Conservation (phyloP, 1,140 invertebrate species). For the Scaptodrosophila lebanonensis region DNA sequence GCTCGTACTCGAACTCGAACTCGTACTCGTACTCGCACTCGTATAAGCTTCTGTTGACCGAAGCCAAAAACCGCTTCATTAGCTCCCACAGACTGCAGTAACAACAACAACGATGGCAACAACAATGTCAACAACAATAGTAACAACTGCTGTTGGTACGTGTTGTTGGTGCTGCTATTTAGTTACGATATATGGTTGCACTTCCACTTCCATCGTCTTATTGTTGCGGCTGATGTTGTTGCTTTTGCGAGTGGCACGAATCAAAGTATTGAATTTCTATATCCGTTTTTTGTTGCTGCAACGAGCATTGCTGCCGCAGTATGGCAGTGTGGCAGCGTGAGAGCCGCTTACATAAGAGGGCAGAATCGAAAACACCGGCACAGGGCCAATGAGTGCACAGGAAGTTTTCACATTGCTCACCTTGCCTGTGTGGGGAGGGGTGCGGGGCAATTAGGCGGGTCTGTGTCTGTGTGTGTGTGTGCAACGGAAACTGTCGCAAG, state of each 20-base stretch:
- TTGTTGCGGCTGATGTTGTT: conserved; percentile 12
- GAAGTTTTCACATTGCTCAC: conserved; percentile 70
- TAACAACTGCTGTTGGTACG: conserved; percentile 66
- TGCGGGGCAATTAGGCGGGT: conserved; percentile 65
- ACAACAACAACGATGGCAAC: background rate
- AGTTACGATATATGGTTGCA: conserved; percentile 74
- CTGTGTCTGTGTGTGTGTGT: conserved; percentile 26
- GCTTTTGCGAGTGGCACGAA: conserved; percentile 61
- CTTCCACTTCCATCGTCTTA: conserved; percentile 62
- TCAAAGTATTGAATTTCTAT: conserved; percentile 77
- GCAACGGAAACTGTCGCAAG: conserved; percentile 71
- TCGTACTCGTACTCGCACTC: no score
- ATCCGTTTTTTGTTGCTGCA: conserved; percentile 62
- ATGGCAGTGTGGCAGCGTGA: background rate
- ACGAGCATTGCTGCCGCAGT: conserved; percentile 18
- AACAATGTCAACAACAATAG: conserved; percentile 4
- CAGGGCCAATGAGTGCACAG: conserved; percentile 67
- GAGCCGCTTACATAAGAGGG: conserved; percentile 48
- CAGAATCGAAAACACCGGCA: conserved; percentile 22
- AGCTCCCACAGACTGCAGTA: background rate
- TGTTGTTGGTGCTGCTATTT: conserved; percentile 74
- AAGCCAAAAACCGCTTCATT: no score
- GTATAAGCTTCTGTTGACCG: no score
- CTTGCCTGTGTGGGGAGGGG: conserved; percentile 51
- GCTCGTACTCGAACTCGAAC: no score